Base-by-base conservation (phyloP, 92 coral and sea anemone species). In the Metridium senile region DNA sequence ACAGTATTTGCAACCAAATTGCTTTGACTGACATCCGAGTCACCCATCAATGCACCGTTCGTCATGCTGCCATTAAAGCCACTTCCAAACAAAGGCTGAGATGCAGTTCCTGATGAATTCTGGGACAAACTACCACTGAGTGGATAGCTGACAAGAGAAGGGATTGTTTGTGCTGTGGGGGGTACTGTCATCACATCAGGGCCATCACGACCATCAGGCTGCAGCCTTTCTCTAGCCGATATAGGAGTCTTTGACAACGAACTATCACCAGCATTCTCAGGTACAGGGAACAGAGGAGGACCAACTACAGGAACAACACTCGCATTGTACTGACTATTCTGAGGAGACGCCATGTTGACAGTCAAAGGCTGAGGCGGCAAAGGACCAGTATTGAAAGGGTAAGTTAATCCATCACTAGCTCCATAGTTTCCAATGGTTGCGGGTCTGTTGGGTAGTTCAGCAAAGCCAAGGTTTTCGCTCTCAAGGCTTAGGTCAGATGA, bases 191-290 rank as follows among this genome's bases (percentile, higher is more conserved):
- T 84, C n/a, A 85, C 74, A 56, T 96, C 99, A 19, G 95, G 82
- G 1, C 98, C 98, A 71, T 94, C 98, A 33, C 98, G 82, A 27
- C 99, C 99, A 70, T 93, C 97, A 11, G 99, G 99, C 33, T 96
- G 99, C 23, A 93, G 90, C 54, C 99, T 78, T 81, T 96, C 97
- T 43, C 91, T 90, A 43, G 99, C 88, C 13, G 97, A 74, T 80
- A 84, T 80, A 17, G 89, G 87, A 1, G 84, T 54, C 52, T 75
- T 79, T 20, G 78, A 62, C 29, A 73, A 9, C 25, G 52, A 26
- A 49, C 29, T 58, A n/a, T 73, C 78, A 26, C 78, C 56, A 0
- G 8, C 1, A 31, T 45, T 20, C 19, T 73, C 56, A 57, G 67
- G 46, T 28, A 63, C 45, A 31, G 28, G 16, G 23, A 63, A 63